Conservation (phyloP, 1,140 invertebrate genomes). For the Heterodera schachtii region DNA sequence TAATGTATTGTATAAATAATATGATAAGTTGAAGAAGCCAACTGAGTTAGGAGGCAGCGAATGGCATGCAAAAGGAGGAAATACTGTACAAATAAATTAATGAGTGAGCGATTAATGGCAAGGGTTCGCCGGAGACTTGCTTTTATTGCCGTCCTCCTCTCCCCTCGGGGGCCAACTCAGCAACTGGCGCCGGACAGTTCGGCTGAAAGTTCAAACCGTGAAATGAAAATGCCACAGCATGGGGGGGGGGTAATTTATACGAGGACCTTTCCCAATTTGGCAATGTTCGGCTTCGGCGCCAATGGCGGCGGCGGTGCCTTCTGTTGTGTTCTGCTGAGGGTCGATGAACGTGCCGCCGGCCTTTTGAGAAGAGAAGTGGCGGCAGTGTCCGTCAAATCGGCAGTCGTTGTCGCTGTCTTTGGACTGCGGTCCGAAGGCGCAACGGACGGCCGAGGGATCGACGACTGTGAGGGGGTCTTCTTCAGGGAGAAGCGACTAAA, state of each 20-base stretch:
- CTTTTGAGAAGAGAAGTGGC: background rate
- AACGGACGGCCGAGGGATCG: background rate
- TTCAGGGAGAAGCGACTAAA: background rate
- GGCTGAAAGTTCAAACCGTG: background rate
- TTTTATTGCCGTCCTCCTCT: background rate
- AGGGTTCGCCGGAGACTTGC: background rate
- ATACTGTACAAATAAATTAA: background rate
- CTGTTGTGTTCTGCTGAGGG: background rate
- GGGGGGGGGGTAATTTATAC: background rate
- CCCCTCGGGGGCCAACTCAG: too few relatives aligned
- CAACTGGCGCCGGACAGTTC: background rate
- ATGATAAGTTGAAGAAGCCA: background rate
- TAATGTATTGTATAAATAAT: background rate
- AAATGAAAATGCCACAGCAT: background rate
- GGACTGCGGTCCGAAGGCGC: background rate
- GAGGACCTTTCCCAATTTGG: background rate
- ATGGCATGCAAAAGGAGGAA: background rate
- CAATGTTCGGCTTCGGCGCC: conserved; percentile 7
- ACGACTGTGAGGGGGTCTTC: background rate
- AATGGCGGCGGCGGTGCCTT: conserved; percentile 11
- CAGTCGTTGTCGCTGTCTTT: background rate
- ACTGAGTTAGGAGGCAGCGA: background rate
- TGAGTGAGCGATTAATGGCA: background rate
- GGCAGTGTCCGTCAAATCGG: background rate
- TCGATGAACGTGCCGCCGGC: background rate